Base-by-base conservation (phyloP, 2,888 invertebrate species). In the Sinopyrophorus schimmeli region DNA sequence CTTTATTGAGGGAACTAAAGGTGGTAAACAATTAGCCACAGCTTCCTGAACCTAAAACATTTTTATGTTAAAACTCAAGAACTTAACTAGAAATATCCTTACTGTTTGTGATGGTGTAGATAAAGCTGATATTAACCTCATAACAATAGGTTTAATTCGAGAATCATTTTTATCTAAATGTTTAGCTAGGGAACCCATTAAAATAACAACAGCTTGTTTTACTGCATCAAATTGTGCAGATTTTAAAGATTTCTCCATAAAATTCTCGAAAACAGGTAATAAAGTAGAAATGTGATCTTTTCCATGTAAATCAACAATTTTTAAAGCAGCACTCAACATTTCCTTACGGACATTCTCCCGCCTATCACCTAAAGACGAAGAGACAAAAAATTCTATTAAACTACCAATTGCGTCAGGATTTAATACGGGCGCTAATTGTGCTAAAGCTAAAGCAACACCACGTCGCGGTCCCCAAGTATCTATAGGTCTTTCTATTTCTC, bases 1-100 rank as follows among this genome's bases (percentile, higher is more conserved):
- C 70, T 90, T 92, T 11, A 99, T 87, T 0, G 93, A 90, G 1
- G 92, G 91, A 56, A 98, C 92, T 50, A 99, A 75, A 63, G 92
- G 91, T 0, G 97, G 95, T 53, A 99, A 77, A 69, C 98, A 99
- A 73, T 94, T 92, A 28, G 96, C 92, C 0, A 98, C 97, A 0
- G 98, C 92, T 74, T 96, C 95, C 80, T 99, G 98, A 0, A 98
- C 95, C 85, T 86, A 60, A n/a, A n/a, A n/a, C n/a, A n/a, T n/a
- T n/a, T n/a, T n/a, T n/a, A n/a, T n/a, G n/a, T n/a, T n/a, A n/a
- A n/a, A n/a, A n/a, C n/a, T n/a, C n/a, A n/a, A n/a, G n/a, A n/a
- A n/a, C n/a, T n/a, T n/a, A 43, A 27, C 16, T n/a, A n/a, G n/a
- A n/a, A n/a, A n/a, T n/a, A n/a, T n/a, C n/a, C 60, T 55, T 63